phyloP scores from a whole-genome alignment of 2,797 vertebrate genomes.

The Dallia pectoralis region DNA sequence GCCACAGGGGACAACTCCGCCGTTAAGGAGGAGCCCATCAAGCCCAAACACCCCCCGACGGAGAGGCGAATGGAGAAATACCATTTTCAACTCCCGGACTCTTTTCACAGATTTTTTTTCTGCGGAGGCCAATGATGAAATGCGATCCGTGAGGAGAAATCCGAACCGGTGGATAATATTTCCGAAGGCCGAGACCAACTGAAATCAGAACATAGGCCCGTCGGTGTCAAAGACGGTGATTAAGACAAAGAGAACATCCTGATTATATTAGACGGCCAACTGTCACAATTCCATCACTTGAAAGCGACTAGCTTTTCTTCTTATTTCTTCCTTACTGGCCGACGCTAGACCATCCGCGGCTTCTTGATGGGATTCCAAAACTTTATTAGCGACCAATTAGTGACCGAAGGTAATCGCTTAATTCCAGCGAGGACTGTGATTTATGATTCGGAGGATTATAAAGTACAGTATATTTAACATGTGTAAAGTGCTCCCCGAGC shows the following conservation, averaged over 20 bases:
- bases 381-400: conserved; percentile 13
- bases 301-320: not conserved
- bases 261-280: not conserved
- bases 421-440: conserved; percentile 62
- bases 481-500: conserved; percentile 73
- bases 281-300: conserved; percentile 14
- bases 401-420: conserved; percentile 64
- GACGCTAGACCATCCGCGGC: conserved; percentile 4
- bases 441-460: conserved; percentile 73
- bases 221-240: not conserved
- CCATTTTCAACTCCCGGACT: conserved; percentile 61
- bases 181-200: not conserved
- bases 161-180: not conserved
- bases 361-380: not conserved
- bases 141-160: conserved; percentile 1
- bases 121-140: not conserved
- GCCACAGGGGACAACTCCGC: conserved; percentile 63
- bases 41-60: not conserved
- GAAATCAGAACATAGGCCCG: not conserved
- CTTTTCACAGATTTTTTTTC: conserved; percentile 44
- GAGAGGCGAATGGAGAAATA: conserved; percentile 53
- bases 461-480: conserved; percentile 74
- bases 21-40: conserved; percentile 53
- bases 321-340: not conserved
- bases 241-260: not conserved